Percentiles rank a stretch among this genome's conserved stretches.
Conservation (phyloP, 2,888 invertebrate genomes). For the Eristalinus sepulchralis region DNA sequence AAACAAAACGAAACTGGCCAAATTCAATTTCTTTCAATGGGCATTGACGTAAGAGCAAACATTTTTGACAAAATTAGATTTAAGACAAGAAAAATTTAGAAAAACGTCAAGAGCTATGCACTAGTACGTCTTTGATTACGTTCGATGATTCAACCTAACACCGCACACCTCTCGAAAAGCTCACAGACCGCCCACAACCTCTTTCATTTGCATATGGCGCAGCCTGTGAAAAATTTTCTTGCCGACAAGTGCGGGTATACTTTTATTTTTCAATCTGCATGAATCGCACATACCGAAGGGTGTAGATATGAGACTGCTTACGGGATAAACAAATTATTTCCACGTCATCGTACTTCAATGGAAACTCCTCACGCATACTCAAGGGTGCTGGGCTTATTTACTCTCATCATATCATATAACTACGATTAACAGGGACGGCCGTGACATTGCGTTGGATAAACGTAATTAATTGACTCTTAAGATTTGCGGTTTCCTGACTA, state of each 20-base stretch:
- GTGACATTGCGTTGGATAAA: constrained; percentile 31
- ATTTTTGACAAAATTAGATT: constrained; percentile 64
- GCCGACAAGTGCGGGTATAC: not conserved
- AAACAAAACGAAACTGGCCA: constrained; percentile 4
- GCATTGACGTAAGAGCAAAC: constrained; percentile 55
- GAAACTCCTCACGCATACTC: not conserved
- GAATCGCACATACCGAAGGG: not conserved
- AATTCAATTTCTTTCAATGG: constrained; percentile 42
- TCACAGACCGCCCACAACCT: not conserved
- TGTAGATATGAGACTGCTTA: not conserved
- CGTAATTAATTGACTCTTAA: constrained; percentile 59
- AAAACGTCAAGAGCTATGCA: not conserved
- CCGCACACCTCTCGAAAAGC: not conserved
- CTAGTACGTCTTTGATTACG: constrained; percentile 6
- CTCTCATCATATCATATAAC: constrained; percentile 10
- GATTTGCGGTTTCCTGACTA: constrained; percentile 31
- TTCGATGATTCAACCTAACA: constrained; percentile 3
- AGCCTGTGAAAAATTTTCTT: not conserved
- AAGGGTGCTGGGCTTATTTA: not conserved
- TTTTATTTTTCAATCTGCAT: constrained; percentile 14
- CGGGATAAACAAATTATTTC: constrained; percentile 28
- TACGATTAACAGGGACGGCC: constrained; percentile 24
- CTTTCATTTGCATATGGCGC: not conserved
- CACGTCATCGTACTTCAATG: constrained; percentile 16
- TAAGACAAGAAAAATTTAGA: constrained; percentile 14